Percentiles rank a stretch among this genome's conserved stretches.
Conservation (phyloP, 2,888 invertebrate species). For the Trachelus tabidus region DNA sequence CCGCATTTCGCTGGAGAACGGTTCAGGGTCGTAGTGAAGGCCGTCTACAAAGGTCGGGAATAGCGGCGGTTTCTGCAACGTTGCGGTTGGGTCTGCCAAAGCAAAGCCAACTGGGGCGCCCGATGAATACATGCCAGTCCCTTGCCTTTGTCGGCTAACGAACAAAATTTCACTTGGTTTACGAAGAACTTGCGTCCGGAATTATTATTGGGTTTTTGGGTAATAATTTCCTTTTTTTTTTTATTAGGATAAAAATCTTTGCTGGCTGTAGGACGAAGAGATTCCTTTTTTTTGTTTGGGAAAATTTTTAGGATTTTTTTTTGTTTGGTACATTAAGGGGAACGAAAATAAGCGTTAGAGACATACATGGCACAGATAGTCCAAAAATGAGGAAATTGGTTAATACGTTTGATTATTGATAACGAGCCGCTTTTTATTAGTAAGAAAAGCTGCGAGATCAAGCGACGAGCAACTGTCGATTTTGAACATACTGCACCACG, state of each 20-base stretch:
- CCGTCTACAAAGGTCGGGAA: conserved; percentile 66
- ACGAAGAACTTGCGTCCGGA: neutral
- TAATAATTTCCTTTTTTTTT: neutral
- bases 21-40: conserved; percentile 62
- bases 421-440: conserved; percentile 7
- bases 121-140: conserved; percentile 51
- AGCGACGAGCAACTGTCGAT: conserved; percentile 1
- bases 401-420: neutral
- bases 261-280: neutral
- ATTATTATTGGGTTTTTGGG: neutral
- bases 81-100: conserved; percentile 54
- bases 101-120: conserved; percentile 55
- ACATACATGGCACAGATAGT: conserved; percentile 23
- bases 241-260: neutral
- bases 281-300: no score
- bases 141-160: conserved; percentile 50
- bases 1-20: conserved; percentile 52
- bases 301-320: neutral
- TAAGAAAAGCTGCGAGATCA: conserved; percentile 6
- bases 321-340: neutral
- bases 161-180: conserved; percentile 7
- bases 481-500: conserved; percentile 26
- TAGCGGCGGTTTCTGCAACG: conserved; percentile 63
- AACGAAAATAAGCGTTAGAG: conserved; percentile 7
- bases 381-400: conserved; percentile 18